Percentiles rank a stretch among this genome's conserved stretches.
Conservation (phyloP, 1,140 invertebrate species). For the Lepeophtheirus salmonis region DNA sequence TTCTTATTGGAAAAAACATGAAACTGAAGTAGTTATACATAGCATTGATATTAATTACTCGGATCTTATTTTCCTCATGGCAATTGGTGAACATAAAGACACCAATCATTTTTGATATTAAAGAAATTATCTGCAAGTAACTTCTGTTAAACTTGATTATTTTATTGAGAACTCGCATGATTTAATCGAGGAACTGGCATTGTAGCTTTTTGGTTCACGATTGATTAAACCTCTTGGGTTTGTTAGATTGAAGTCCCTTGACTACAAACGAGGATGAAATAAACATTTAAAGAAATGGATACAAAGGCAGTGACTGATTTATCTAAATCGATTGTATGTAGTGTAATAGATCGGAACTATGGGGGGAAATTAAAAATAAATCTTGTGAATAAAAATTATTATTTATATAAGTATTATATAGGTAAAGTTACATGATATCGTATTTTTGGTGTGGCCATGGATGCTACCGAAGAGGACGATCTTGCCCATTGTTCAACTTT, state of each 20-base stretch:
- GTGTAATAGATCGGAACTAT: slow-evolving; percentile 1
- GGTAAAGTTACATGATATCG: too few relatives aligned
- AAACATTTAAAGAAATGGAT: neutral
- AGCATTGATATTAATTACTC: slow-evolving; percentile 53
- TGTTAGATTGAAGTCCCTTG: neutral
- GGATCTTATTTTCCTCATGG: slow-evolving; percentile 55
- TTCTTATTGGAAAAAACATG: slow-evolving; percentile 25
- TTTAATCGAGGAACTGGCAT: neutral
- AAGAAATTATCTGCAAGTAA: slow-evolving; percentile 43
- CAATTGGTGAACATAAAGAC: slow-evolving; percentile 62
- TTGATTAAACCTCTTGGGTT: neutral
- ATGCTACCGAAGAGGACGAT: too few relatives aligned
- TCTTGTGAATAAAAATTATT: neutral
- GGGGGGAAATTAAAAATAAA: slow-evolving; percentile 14
- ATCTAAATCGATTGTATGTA: neutral
- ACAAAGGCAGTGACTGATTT: neutral
- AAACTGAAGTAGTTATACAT: slow-evolving; percentile 14
- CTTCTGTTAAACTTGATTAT: slow-evolving; percentile 11
- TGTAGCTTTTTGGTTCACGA: neutral
- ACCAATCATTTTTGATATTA: slow-evolving; percentile 51
- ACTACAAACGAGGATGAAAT: slow-evolving; percentile 6
- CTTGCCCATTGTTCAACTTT: neutral
- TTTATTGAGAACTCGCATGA: slow-evolving; percentile 2
- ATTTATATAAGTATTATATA: too few relatives aligned
- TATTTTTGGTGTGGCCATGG: too few relatives aligned